phyloP scores from a whole-genome alignment of 2,113 vertebrate genomes.

The Cichladusa arquata region DNA sequence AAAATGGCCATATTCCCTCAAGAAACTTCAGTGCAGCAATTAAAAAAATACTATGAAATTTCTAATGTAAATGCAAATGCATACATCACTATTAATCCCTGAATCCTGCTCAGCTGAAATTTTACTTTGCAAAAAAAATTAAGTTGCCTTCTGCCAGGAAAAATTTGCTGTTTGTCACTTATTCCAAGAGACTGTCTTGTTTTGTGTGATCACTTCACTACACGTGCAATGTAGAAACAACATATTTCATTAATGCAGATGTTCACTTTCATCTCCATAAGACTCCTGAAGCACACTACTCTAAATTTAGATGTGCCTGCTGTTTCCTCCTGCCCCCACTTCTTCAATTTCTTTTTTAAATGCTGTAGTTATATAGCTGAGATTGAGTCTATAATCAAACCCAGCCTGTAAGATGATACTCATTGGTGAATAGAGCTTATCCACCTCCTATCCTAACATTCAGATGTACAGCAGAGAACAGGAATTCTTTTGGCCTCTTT shows the following conservation, averaged over 20 bases:
- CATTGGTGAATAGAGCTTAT: background rate
- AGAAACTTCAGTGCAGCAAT: background rate
- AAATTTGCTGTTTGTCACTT: slow-evolving; percentile 25
- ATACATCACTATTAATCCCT: background rate
- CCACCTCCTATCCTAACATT: background rate
- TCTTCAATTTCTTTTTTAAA: slow-evolving; percentile 50
- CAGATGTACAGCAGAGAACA: background rate
- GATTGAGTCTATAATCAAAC: slow-evolving; percentile 49
- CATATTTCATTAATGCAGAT: slow-evolving; percentile 7
- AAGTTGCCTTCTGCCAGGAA: slow-evolving; percentile 17
- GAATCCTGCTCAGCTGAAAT: slow-evolving; percentile 10
- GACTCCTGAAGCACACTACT: slow-evolving; percentile 2
- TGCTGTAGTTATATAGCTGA: slow-evolving; percentile 1
- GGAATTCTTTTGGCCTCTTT: background rate
- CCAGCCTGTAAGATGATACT: background rate
- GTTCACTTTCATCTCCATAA: background rate
- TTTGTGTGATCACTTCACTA: slow-evolving; percentile 3
- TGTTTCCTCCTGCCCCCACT: background rate
- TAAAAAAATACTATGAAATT: background rate
- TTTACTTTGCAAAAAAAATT: slow-evolving; percentile 65
- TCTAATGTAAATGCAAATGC: background rate
- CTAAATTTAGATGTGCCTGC: slow-evolving; percentile 18
- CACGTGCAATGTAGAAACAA: background rate
- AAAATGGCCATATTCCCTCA: background rate
- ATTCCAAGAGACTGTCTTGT: slow-evolving; percentile 27